Base-by-base conservation (phyloP, 2,797 vertebrate species). In the Pristis pectinata region DNA sequence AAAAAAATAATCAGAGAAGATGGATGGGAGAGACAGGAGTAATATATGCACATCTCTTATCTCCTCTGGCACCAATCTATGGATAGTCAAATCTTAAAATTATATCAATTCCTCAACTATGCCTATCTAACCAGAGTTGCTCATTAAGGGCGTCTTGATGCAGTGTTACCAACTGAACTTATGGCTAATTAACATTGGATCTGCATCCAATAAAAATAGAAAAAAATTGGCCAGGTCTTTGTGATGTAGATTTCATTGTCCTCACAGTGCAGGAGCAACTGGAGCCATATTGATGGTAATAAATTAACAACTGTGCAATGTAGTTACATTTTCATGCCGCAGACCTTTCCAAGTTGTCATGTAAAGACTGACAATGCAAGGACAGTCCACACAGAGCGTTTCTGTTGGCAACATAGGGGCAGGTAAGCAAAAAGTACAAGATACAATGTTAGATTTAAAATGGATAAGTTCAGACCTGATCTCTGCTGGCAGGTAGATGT, bases 1-100 rank as follows among this genome's bases (percentile, higher is more conserved):
- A 95, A 96, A 95, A 95, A 95, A 95, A 94, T 93, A 79, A 95
- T 95, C 89, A 95, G 76, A 53, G 89, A 95, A 93, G 89, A 94
- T 37, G 94, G 95, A 95, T 0, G 7, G 96, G 95, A 37, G 6
- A 49, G 95, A 89, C 87, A 91, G 34, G 17, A 64, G 59, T 91
- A 91, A 91, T 91, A 41, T 67, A 91, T 67, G 59, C 24, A 91
- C 61, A 91, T 91, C 59, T 41, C 59, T 67, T 7, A 37, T 67
- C 61, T 91, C n/a, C n/a, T 64, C 87, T 91, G 87, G 37, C 87
- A 91, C 59, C 41, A 91, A 67, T 64, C 87, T 91, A 91, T 67
- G 22, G 59, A 61, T 59, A 64, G 61, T 67, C 87, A 91, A 64
- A 41, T 67, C 19, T 91, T 67, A 67, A 91, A 64, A 91, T 61